Evolutionary conservation across 2,888 invertebrate species (phyloP), one percentile per base, ranked within the genome.

Genomic region (Agonopterix alstromeriana): DNA sequence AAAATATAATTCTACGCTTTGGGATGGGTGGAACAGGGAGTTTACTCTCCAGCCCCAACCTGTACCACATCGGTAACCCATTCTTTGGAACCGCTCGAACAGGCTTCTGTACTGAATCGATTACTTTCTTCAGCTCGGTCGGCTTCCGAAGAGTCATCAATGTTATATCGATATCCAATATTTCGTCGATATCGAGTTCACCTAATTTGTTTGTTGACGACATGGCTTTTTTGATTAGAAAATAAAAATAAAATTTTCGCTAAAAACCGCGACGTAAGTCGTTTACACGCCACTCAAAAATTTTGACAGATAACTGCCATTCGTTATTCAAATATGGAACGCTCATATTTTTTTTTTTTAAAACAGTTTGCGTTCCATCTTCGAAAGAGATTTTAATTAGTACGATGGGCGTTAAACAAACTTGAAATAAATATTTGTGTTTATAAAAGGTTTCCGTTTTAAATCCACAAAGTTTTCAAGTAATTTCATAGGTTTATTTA

Each of bases 1-100:
- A 82, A 61, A 90, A 86, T 46, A 85, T 62, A 48, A 90, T 78
- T 50, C 77, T 84, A 2, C 88, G 90, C 14, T 66, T 70, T 0
- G 91, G 90, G 71, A 86, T 86, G 61, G 87, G 85, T 10, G 90
- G 84, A 49, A 90, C 80, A 1, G 91, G 90, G 47, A 91, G 67
- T 62, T 91, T 91, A 50, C 78, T 69, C 57, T 91, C 90, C 62
- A 91, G 58, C 0, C 90, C 88, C 2, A 91, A 72, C 41, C 70
- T 73, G 50, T 82, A 80, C 91, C 91, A 91, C 49, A 83, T 49
- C 2, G 91, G 91, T 14, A 91, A 67, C 1, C 87, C 88, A 75
- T 81, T 82, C 55, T 82, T 82, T 1, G 90, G 90, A 2, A 90
- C 84, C 1, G 86, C 76, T 27, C 82, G 66, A 41, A 69, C 51